Evolutionary conservation across 2,113 vertebrate genomes (phyloP).

Genomic region (Mirza zaza): DNA sequence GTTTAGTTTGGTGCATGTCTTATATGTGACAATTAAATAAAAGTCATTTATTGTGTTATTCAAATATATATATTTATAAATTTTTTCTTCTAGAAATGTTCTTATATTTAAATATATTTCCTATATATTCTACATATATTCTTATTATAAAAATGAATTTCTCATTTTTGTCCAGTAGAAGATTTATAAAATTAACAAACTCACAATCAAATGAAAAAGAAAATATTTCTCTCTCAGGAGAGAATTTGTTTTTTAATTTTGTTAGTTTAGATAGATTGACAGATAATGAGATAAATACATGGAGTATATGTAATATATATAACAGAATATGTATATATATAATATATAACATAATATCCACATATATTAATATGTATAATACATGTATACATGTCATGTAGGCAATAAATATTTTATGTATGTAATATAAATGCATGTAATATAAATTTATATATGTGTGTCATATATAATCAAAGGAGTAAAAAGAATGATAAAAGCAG

Average conservation of each 20-base stretch:
- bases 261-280: not conserved
- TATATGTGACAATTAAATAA: too few species aligned
- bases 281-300: not conserved
- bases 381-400: accelerated
- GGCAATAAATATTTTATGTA: not conserved
- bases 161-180: not conserved
- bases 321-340: not conserved
- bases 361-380: too few species aligned
- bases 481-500: not conserved
- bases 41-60: not conserved
- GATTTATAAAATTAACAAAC: not conserved
- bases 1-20: too few species aligned
- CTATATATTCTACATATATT: not conserved
- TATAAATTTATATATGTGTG: not conserved
- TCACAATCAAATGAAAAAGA: not conserved
- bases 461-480: not conserved
- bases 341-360: too few species aligned
- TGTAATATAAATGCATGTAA: not conserved
- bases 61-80: not conserved
- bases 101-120: not conserved
- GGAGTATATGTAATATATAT: not conserved
- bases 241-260: not conserved
- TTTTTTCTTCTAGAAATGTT: not conserved
- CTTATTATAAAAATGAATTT: not conserved
- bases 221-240: not conserved